Evolutionary conservation across 2,888 invertebrate species (phyloP).

Genomic region (Pammene aurita): DNA sequence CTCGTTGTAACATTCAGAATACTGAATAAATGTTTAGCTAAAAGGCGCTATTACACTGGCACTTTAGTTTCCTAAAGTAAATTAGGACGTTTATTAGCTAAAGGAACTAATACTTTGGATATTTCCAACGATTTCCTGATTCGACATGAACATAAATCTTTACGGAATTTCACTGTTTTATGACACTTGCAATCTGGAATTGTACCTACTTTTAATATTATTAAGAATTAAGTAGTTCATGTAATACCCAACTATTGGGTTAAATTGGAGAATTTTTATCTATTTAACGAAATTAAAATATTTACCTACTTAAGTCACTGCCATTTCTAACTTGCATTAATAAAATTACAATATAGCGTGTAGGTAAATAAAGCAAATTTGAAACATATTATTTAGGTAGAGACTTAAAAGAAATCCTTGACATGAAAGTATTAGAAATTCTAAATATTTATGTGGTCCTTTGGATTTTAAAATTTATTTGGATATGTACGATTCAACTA

Average conservation of each 20-base stretch:
- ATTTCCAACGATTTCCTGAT: slow-evolving; percentile 14
- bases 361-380: slow-evolving; percentile 8
- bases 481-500: too few relatives aligned
- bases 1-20: neutral
- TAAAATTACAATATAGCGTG: slow-evolving; percentile 23
- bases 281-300: slow-evolving; percentile 30
- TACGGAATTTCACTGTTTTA: slow-evolving; percentile 24
- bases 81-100: neutral
- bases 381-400: neutral
- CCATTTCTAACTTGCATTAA: slow-evolving; percentile 61
- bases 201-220: slow-evolving; percentile 19
- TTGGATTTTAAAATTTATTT: too few relatives aligned
- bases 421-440: neutral
- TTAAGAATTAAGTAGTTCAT: slow-evolving; percentile 10
- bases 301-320: slow-evolving; percentile 56
- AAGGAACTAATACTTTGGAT: neutral
- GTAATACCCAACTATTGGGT: neutral
- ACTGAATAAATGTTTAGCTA: neutral
- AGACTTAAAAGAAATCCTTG: neutral
- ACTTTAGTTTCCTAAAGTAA: slow-evolving; percentile 6
- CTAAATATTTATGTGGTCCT: neutral
- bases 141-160: slow-evolving; percentile 25
- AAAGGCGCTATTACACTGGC: slow-evolving; percentile 6
- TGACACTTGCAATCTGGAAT: slow-evolving; percentile 27
- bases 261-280: slow-evolving; percentile 43